phyloP scores from a whole-genome alignment of 1,140 invertebrate genomes.

The Euura saliciscinereae region DNA sequence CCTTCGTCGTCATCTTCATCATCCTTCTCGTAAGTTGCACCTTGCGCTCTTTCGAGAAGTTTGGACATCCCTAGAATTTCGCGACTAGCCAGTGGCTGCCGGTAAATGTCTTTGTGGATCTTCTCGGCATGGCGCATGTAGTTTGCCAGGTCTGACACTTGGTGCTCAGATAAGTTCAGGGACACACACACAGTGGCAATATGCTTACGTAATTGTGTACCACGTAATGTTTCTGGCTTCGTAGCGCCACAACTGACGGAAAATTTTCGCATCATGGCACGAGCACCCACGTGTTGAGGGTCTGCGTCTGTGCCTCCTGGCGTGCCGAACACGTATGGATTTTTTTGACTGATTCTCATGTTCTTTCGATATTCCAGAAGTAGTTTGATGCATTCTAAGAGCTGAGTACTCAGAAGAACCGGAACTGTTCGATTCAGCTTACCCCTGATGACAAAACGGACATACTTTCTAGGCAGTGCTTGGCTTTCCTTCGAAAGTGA shows the following conservation, averaged over 20 bases:
- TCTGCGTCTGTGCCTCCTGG: background rate
- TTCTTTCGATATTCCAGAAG: constrained; percentile 10
- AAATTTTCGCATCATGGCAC: constrained; percentile 14
- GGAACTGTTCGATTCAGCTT: constrained; percentile 23
- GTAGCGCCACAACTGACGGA: constrained; percentile 18
- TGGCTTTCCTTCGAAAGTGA: constrained; percentile 1
- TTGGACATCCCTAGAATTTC: background rate
- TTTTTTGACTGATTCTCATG: background rate
- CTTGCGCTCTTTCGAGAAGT: background rate
- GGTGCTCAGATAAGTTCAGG: constrained; percentile 18
- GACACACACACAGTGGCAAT: constrained; percentile 26
- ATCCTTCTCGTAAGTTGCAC: background rate
- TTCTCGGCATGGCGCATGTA: constrained; percentile 29
- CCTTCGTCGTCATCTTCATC: background rate
- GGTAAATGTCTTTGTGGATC: constrained; percentile 26
- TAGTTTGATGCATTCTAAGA: background rate
- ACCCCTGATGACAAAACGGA: background rate
- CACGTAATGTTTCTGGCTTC: constrained; percentile 11
- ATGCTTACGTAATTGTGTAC: constrained; percentile 29
- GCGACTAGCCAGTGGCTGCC: constrained; percentile 13
- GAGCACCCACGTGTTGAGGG: constrained; percentile 5
- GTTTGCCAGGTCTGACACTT: constrained; percentile 20
- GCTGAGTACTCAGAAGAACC: constrained; percentile 14
- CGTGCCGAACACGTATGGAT: constrained; percentile 22
- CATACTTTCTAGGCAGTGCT: constrained; percentile 17